Evolutionary conservation across 1,140 invertebrate genomes (phyloP), one percentile per base, ranked within the genome.

Genomic region (Stegodyphus dumicola): DNA sequence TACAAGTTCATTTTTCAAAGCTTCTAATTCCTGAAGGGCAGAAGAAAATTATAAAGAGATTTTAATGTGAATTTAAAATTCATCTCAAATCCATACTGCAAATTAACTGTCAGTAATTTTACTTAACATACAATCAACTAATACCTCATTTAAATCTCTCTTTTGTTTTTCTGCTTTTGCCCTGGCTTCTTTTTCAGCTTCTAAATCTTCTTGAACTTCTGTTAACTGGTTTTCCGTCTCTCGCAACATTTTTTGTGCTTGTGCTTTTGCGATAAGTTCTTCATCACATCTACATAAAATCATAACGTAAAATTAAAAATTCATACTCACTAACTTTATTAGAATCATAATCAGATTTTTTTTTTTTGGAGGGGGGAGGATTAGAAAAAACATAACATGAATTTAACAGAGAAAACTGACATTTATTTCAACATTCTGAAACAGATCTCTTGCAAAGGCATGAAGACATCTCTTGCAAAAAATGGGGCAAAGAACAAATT

Each of bases 151-250:
- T 65, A 99, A 92, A 90, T 99, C 98, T 64, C 97, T 92, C 87
- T 97, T 96, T 84, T 96, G 93, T 91, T 98, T 99, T 90, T 99
- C 98, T 1, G 97, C 98, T 91, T 99, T 99, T 86, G 93, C 94
- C 81, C 97, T 92, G 0, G 96, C 95, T n/a, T 93, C 93, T 87
- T 97, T 96, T 90, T 99, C 98, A 0, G 95, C 95, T 88, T 99
- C 98, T 7, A 99, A 92, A 92, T 99, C 98, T 92, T 99, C 98
- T 89, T 96, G 95, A 2, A 98, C 91, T 91, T 93, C 93, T 67
- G 91, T 91, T 33, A 93, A 86, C 86, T 92, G 97, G 0, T 95
- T 96, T 91, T 98, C 96, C 3, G 97, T 90, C 91, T 99, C 98
- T 17, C 98, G 92, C 3, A 98, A 92, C 49, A 94, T 94, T 91